Evolutionary conservation across 2,888 invertebrate species (phyloP), one percentile per base, ranked within the genome.

Genomic region (Napeogenes sylphis): DNA sequence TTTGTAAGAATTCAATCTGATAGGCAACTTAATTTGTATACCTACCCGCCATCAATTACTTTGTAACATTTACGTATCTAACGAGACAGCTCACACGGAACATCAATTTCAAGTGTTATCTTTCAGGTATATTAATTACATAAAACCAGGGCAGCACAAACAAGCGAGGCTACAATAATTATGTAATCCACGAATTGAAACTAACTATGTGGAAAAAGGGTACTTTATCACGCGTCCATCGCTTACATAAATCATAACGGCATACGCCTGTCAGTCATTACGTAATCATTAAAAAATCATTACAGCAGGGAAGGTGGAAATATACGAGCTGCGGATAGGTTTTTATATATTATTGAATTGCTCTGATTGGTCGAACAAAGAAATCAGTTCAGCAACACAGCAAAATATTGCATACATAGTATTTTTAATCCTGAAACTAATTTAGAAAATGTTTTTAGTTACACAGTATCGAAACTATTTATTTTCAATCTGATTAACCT

Each of bases 241-340:
- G 73, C 66, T 71, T 82, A 65, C 82, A 87, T 88, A 85, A 87
- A 86, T 87, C 88, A 87, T 83, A 77, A 70, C 68, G 57, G 72
- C 75, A 78, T 71, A 71, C 75, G 78, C 77, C 78, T 82, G 85
- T 84, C 87, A 81, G 82, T 87, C 84, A 85, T 87, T 87, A 87
- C 55, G 76, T 68, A 75, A 80, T 85, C 89, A 89, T 90, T 90
- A 89, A 85, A 88, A 84, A 88, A 87, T 84, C 88, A 88, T 90
- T 89, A 89, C 73, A 64, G 64, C 45, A 51, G 47, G 51, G 55
- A 45, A 53, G 47, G 58, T 6, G 56, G 55, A 58, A 58, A 56
- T 53, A 35, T 51, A n/a, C n/a, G 13, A 30, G 42, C 51, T 61
- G 38, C 59, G 56, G 59, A 46, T 55, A 42, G 51, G 38, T 58